phyloP scores from a whole-genome alignment of 2,113 vertebrate species.

The Psittacula cyanocephala region DNA sequence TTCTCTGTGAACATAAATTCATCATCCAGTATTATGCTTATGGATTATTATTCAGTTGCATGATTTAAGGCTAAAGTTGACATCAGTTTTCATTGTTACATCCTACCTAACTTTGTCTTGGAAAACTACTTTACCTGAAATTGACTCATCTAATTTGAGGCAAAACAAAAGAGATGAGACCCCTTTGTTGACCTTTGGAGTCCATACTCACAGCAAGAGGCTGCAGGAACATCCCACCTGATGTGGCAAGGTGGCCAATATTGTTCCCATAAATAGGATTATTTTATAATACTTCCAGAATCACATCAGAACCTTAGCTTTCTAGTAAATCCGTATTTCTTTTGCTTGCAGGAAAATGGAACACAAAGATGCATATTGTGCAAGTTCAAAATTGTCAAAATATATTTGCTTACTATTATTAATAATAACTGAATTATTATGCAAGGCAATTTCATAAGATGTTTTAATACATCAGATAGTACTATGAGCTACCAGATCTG shows the following conservation, averaged over 20 bases:
- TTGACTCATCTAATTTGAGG: background rate
- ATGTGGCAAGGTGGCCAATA: background rate
- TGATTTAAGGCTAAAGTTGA: background rate
- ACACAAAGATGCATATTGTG: background rate
- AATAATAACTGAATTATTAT: background rate
- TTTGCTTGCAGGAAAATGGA: background rate
- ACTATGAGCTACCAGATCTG: background rate
- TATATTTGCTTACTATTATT: background rate
- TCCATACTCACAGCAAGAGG: background rate
- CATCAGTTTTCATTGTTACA: background rate
- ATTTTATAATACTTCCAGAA: background rate
- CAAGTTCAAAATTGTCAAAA: background rate
- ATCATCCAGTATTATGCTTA: background rate
- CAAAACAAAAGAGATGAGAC: background rate
- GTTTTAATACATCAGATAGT: background rate
- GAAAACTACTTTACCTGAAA: background rate
- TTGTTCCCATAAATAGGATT: background rate
- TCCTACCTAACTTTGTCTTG: background rate
- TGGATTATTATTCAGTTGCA: background rate
- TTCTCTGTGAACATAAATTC: background rate
- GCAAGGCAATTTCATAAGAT: background rate
- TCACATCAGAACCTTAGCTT: background rate
- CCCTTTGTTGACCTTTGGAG: background rate
- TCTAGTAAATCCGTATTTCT: background rate
- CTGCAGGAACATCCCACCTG: background rate